phyloP scores from a whole-genome alignment of 2,797 vertebrate species.

The Anas flavirostris region DNA sequence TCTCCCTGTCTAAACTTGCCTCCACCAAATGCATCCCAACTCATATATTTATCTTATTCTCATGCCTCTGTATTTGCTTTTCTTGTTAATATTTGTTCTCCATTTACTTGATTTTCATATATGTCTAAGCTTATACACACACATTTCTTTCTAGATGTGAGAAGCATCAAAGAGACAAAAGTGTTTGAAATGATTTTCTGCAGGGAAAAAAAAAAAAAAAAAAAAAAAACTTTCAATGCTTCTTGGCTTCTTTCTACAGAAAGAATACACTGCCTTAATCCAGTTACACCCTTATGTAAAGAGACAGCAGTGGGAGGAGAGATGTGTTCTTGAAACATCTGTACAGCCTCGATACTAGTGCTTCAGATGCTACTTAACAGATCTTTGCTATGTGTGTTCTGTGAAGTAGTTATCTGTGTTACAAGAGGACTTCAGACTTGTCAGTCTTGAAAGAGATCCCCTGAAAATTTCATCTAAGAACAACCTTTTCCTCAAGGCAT shows the following conservation, averaged over 20 bases:
- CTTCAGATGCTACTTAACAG: not conserved
- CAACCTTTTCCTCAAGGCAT: not conserved
- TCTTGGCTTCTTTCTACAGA: not conserved
- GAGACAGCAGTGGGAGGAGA: not conserved
- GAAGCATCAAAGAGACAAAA: not conserved
- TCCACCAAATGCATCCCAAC: not conserved
- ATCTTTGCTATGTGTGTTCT: not conserved
- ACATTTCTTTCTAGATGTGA: not conserved
- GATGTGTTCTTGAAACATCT: not conserved
- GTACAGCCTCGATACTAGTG: not conserved
- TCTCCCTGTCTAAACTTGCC: no score
- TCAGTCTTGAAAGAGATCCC: not conserved
- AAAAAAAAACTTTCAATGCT: not conserved
- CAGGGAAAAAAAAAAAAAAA: not conserved
- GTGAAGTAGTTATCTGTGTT: not conserved
- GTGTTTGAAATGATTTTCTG: not conserved
- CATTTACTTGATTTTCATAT: not conserved
- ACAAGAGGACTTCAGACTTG: not conserved
- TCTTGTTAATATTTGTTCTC: not conserved
- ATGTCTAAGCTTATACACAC: accelerated
- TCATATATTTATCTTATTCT: not conserved
- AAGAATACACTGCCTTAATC: not conserved
- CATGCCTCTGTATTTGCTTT: accelerated
- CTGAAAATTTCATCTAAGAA: not conserved
- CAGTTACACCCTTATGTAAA: not conserved